These are phyloP conservation scores for Neodon shergylaensis DNA, from an alignment of 2,113 vertebrate species.

Conservation along the genomic window DNA sequence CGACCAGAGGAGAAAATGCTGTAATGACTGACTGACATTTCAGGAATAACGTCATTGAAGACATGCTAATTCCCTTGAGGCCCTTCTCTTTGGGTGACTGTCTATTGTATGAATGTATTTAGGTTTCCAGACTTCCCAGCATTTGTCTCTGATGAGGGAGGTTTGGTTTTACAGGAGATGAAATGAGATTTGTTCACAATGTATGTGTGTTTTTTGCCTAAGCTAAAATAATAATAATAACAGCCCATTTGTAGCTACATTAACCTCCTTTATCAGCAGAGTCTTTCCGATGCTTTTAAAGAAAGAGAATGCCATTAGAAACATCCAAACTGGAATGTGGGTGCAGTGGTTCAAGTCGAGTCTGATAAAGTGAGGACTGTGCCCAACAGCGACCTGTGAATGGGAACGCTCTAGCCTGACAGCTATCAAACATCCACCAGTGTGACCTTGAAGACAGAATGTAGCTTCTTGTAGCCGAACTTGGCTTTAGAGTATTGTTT, in stretches of 20 bases:
- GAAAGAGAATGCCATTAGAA: not conserved
- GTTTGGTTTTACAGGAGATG: conserved; percentile 43
- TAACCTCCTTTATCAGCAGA: conserved; percentile 53
- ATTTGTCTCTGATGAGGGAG: conserved; percentile 62
- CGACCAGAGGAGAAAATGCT: conserved; percentile 71
- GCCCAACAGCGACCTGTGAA: not conserved
- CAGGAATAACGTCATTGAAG: conserved; percentile 75
- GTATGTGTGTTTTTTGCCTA: not conserved
- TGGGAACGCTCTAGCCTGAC: not conserved
- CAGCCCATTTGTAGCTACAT: conserved; percentile 2
- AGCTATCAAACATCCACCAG: not conserved
- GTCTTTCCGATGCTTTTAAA: conserved; percentile 27
- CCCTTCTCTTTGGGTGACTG: conserved; percentile 57
- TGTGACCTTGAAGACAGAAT: not conserved
- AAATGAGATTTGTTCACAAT: conserved; percentile 71
- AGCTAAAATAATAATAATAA: not conserved
- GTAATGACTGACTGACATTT: conserved; percentile 79
- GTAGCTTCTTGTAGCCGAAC: not conserved
- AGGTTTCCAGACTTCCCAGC: conserved; percentile 64
- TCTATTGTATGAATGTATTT: conserved; percentile 71
- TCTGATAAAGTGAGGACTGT: not conserved
- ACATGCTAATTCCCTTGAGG: conserved; percentile 72
- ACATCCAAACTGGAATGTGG: not conserved
- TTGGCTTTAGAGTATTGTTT: not conserved
- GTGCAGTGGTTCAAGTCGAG: not conserved